These are phyloP conservation scores for Epizoanthus rinbou DNA, from an alignment of 92 coral and sea anemone genomes.

Conservation along the genomic window DNA sequence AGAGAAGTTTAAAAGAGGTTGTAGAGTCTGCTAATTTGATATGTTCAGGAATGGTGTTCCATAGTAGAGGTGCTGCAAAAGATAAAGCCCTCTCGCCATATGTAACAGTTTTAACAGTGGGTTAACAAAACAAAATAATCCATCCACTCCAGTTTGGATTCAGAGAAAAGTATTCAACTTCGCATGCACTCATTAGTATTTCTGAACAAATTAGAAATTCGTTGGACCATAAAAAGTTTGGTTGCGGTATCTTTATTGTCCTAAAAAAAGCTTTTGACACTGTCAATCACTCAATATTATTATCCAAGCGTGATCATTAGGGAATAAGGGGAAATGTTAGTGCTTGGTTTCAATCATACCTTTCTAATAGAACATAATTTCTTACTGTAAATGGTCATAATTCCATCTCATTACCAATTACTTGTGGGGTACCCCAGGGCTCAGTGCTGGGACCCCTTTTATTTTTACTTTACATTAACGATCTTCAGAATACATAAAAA, in stretches of 20 bases:
- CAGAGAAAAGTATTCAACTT: constrained; percentile 37
- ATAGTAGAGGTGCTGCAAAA: too few species aligned
- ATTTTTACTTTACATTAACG: too few species aligned
- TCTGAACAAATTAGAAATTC: constrained; percentile 28
- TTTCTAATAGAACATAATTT: constrained; percentile 32
- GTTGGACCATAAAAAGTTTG: constrained; percentile 32
- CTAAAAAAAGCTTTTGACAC: constrained; percentile 50
- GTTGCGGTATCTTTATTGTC: constrained; percentile 47
- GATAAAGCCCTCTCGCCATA: too few species aligned
- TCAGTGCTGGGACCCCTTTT: too few species aligned
- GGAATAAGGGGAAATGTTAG: constrained; percentile 35
- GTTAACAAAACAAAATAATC: constrained; percentile 29
- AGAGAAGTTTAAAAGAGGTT: too few species aligned
- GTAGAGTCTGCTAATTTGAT: too few species aligned
- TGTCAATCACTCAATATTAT: constrained; percentile 44
- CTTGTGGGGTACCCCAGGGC: too few species aligned
- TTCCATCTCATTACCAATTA: neutral
- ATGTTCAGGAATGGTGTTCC: too few species aligned
- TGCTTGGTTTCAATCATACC: constrained; percentile 49
- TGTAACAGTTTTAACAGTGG: too few species aligned
- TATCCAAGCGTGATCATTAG: constrained; percentile 14
- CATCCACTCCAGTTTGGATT: constrained; percentile 49
- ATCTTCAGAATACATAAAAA: too few species aligned
- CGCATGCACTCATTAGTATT: constrained; percentile 30
- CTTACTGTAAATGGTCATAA: neutral